phyloP scores from a whole-genome alignment of 2,888 invertebrate genomes.

The Drosophila merina region DNA sequence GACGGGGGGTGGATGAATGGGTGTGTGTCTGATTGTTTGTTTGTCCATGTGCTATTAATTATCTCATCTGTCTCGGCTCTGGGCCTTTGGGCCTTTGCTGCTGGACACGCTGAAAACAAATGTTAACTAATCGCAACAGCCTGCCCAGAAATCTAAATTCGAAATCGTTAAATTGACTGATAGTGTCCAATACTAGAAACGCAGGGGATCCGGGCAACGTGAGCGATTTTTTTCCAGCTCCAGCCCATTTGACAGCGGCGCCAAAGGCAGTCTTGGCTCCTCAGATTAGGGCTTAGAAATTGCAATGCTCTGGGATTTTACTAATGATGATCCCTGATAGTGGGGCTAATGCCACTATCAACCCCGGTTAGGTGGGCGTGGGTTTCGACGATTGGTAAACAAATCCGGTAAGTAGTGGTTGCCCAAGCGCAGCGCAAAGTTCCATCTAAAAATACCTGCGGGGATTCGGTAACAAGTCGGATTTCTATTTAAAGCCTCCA shows the following conservation, averaged over 20 bases:
- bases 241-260: constrained; percentile 42
- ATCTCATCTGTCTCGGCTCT: constrained; percentile 55
- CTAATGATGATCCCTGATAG: constrained; percentile 36
- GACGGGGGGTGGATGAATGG: constrained; percentile 2
- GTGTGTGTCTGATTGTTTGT: constrained; percentile 40
- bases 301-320: constrained; percentile 40
- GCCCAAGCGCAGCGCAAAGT: too few species aligned
- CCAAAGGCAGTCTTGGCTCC: constrained; percentile 19
- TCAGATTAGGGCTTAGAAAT: constrained; percentile 7
- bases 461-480: constrained; percentile 8
- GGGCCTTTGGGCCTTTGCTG: constrained; percentile 52
- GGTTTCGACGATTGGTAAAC: constrained; percentile 13
- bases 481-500: constrained; percentile 33
- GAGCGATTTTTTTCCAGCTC: constrained; percentile 29
- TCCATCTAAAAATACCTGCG: constrained; percentile 63
- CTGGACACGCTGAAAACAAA: constrained; percentile 74
- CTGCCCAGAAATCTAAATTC: constrained; percentile 63
- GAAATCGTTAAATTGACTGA: constrained; percentile 57
- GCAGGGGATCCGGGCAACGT: constrained; percentile 32
- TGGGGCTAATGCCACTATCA: constrained; percentile 22
- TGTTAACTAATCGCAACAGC: constrained; percentile 64
- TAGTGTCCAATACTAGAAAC: constrained; percentile 47
- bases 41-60: constrained; percentile 54
- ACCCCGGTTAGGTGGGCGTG: constrained; percentile 52
- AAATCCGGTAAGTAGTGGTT: constrained; percentile 16